Evolutionary conservation across 2,888 invertebrate genomes (phyloP).

Genomic region (Mycalesis mineus): DNA sequence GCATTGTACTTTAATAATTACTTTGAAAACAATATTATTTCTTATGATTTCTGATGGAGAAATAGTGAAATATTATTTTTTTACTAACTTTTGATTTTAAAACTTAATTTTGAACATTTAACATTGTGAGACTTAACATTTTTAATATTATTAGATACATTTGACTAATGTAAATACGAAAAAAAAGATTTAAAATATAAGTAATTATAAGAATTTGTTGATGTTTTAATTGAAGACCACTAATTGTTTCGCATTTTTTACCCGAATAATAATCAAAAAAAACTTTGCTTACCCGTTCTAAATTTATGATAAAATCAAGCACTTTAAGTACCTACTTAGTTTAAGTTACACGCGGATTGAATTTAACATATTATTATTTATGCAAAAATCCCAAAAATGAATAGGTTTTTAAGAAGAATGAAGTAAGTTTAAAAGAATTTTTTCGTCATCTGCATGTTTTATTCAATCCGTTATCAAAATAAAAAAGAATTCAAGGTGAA

Average conservation of each 20-base stretch:
- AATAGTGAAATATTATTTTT: neutral
- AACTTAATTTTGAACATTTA: conserved; percentile 18
- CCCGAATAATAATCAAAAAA: neutral
- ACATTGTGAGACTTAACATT: conserved; percentile 42
- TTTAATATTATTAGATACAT: conserved; percentile 32
- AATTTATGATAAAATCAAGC: conserved; percentile 20
- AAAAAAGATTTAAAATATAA: conserved; percentile 11
- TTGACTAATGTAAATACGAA: conserved; percentile 49
- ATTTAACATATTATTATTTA: neutral
- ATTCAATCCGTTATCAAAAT: conserved; percentile 20
- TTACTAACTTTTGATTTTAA: conserved; percentile 1
- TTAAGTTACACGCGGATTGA: conserved; percentile 20
- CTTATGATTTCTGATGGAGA: neutral
- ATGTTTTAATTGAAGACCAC: conserved; percentile 10
- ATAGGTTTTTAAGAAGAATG: too few species aligned
- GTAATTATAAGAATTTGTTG: conserved; percentile 8
- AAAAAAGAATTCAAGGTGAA: conserved; percentile 15
- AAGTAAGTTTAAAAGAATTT: neutral
- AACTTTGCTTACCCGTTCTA: conserved; percentile 4
- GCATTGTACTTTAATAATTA: too few species aligned
- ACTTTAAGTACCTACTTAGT: conserved; percentile 29
- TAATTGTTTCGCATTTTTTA: conserved; percentile 6
- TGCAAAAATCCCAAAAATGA: too few species aligned
- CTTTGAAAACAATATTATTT: too few species aligned
- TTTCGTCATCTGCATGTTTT: conserved; percentile 3